These are phyloP conservation scores for Chymomyza caudatula DNA, from an alignment of 2,888 invertebrate genomes.

Conservation along the genomic window DNA sequence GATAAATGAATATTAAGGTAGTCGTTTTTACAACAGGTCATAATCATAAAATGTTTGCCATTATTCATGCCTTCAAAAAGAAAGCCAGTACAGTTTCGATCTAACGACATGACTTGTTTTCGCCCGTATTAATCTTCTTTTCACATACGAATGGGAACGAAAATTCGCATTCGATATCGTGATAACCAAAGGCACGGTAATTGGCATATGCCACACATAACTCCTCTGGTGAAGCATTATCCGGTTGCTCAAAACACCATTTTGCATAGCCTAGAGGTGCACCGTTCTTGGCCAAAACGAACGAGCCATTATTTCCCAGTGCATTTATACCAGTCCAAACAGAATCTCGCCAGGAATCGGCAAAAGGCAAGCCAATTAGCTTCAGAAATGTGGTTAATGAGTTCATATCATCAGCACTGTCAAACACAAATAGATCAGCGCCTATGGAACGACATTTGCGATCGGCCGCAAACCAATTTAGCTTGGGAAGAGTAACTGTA, in stretches of 20 bases:
- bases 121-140: no score
- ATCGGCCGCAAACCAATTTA: conserved; percentile 16
- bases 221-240: conserved; percentile 4
- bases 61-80: no score
- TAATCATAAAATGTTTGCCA: no score
- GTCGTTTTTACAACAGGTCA: no score
- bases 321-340: conserved; percentile 12
- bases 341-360: not conserved
- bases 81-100: no score
- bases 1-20: no score
- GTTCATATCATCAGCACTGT: not conserved
- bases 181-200: conserved; percentile 7
- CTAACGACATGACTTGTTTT: no score
- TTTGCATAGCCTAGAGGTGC: not conserved
- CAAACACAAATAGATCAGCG: not conserved
- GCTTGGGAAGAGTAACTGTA: no score
- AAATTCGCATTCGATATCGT: conserved; percentile 6
- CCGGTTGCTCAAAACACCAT: not conserved
- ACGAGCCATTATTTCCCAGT: not conserved
- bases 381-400: not conserved
- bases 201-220: conserved; percentile 18
- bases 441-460: conserved; percentile 5
- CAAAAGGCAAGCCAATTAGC: not conserved
- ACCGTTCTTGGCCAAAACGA: not conserved
- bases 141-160: conserved; percentile 14